Base-by-base conservation (phyloP, 2,113 vertebrate genomes). In the Notarius quadriscutis region DNA sequence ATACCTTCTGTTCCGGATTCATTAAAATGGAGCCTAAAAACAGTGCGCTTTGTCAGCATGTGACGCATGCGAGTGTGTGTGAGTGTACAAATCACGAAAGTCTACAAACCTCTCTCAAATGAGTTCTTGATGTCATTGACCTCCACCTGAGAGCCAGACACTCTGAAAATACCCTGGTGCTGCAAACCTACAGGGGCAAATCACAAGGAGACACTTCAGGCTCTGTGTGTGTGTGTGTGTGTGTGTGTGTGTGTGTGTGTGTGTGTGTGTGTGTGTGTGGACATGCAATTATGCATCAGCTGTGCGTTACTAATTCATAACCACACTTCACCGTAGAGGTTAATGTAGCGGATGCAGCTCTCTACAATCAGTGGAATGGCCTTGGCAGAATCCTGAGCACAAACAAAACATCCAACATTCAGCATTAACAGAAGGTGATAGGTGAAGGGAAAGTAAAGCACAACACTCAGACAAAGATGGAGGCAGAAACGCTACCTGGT, bases 301-400 rank as follows among this genome's bases (percentile, higher is more conserved):
- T 62, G 69, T 55, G 55, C 25, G 51, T 12, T 9, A 71, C 83
- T 80, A 20, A 58, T 55, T 81, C 55, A 65, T 17, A 85, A 41
- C 50, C 25, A 34, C 7, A 62, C 80, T 96, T 96, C 94, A 99
- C 98, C 98, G 0, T 99, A 98, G 51, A 99, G 95, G 92, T 99
- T 99, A 94, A 99, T 99, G 95, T 97, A 99, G 90, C 97, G 97
- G 90, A 99, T 97, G 89, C 97, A 99, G 94, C 98, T 99, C 94
- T 99, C 97, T 94, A 99, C 98, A 2, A 99, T 97, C 88, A 98
- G 94, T 41, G 98, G 98, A 93, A 99, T 99, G 92, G 97, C 95
- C 95, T 99, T 98, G 83, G 96, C 97, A 41, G 97, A 97, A 90
- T 99, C 98, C 98, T 99, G 27, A 2, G 25, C 79, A 89, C 6